A percentile compares a stretch with the other conserved stretches of the same genome.
phyloP scores from a whole-genome alignment of 2,797 vertebrate genomes.

The Sandelia bainsii region DNA sequence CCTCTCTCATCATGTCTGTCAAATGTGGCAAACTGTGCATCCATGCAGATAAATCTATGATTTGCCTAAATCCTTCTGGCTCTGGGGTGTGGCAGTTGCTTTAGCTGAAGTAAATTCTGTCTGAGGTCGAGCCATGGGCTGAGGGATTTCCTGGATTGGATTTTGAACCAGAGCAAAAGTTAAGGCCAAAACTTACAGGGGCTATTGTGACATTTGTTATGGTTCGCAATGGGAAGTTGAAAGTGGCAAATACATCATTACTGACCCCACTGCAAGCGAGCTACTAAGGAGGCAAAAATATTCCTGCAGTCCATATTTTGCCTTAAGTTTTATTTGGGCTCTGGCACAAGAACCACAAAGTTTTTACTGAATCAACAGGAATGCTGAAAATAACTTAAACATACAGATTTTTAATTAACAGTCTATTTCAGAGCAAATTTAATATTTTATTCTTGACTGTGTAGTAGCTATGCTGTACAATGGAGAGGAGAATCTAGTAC shows the following conservation, averaged over 20 bases:
- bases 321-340: constrained; percentile 4
- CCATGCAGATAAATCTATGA: constrained; percentile 53
- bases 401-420: neutral
- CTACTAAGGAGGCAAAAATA: constrained; percentile 6
- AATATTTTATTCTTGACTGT: neutral
- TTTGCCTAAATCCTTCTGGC: constrained; percentile 47
- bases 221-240: constrained; percentile 37
- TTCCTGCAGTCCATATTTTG: no score
- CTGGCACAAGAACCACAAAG: constrained; percentile 16
- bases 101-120: constrained; percentile 30
- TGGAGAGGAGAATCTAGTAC: neutral
- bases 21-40: constrained; percentile 54
- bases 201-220: constrained; percentile 42
- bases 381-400: constrained; percentile 5
- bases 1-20: constrained; percentile 37
- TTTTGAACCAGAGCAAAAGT: constrained; percentile 39
- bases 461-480: neutral
- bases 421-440: neutral
- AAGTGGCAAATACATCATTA: constrained; percentile 62
- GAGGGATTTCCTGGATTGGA: constrained; percentile 30
- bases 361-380: constrained; percentile 20
- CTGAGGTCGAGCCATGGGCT: constrained; percentile 21
- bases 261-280: constrained; percentile 18
- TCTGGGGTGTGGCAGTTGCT: constrained; percentile 35
- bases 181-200: constrained; percentile 38